A percentile compares a stretch with the other conserved stretches of the same genome.
Evolutionary conservation across 2,113 vertebrate species (phyloP).

Genomic region (Murina feae): DNA sequence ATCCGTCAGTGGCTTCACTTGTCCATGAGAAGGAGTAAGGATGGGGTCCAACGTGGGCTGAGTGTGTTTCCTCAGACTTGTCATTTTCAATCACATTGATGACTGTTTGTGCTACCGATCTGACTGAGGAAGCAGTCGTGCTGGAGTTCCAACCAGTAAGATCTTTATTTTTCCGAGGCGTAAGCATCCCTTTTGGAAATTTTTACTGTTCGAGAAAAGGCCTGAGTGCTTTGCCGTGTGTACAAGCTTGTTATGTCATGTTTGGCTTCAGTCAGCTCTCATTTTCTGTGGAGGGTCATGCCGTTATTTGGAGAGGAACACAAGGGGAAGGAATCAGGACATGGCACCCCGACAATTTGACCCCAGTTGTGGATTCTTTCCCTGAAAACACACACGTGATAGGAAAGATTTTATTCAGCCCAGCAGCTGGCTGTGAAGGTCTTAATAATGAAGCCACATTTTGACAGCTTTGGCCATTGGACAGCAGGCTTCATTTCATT

Average conservation of each 20-base stretch:
- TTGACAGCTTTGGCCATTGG: conserved; percentile 61
- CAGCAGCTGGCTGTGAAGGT: conserved; percentile 69
- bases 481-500: conserved; percentile 67
- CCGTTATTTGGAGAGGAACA: conserved; percentile 65
- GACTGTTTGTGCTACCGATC: background rate
- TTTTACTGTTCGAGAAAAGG: conserved; percentile 43
- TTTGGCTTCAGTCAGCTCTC: conserved; percentile 62
- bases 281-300: conserved; percentile 63
- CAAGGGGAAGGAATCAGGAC: conserved; percentile 31
- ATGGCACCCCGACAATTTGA: conserved; percentile 49
- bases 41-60: background rate
- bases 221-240: background rate
- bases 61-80: background rate
- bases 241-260: conserved; percentile 52
- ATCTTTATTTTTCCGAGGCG: conserved; percentile 53
- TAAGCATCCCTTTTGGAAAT: conserved; percentile 50
- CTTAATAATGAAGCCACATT: conserved; percentile 71
- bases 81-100: conserved; percentile 18
- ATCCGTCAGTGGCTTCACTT: background rate
- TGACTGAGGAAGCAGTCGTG: background rate
- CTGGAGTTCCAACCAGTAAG: background rate
- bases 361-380: conserved; percentile 68
- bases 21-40: background rate
- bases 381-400: conserved; percentile 37
- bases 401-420: conserved; percentile 56